A percentile compares a stretch with the other conserved stretches of the same genome.
These are phyloP conservation scores for Bombus haemorrhoidalis DNA, from an alignment of 1,140 invertebrate species.

Conservation along the genomic window DNA sequence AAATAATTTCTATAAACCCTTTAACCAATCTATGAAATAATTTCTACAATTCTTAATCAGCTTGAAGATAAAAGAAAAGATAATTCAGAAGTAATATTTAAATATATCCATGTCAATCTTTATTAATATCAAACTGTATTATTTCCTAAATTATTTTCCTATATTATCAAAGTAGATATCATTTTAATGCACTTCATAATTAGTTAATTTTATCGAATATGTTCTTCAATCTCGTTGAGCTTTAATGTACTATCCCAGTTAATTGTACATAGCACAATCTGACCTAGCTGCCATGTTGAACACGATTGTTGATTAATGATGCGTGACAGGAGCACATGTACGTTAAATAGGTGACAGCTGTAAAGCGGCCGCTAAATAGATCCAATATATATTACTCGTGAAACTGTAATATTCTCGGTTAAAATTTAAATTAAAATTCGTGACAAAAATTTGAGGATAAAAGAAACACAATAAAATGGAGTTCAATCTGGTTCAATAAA, in stretches of 20 bases:
- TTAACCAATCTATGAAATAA: background rate
- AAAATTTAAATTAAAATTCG: background rate
- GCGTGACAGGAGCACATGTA: conserved; percentile 2
- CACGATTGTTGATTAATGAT: conserved; percentile 22
- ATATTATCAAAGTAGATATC: background rate
- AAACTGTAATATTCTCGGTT: background rate
- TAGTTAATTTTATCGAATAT: background rate
- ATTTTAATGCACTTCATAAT: background rate
- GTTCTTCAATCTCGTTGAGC: background rate
- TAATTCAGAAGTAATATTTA: background rate
- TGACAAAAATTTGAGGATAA: background rate
- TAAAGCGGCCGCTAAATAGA: background rate
- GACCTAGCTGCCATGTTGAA: background rate
- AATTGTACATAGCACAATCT: conserved; percentile 2
- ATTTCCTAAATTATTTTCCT: background rate
- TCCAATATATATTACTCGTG: background rate
- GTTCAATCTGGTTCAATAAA: background rate
- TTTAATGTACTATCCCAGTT: background rate
- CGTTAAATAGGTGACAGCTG: conserved; percentile 4
- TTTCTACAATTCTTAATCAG: background rate
- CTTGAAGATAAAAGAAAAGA: background rate
- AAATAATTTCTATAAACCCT: background rate
- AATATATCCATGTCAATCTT: background rate
- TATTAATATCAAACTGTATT: background rate
- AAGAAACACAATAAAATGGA: background rate